Percentiles rank a stretch among this genome's conserved stretches.
phyloP scores from a whole-genome alignment of 2,888 invertebrate genomes.

The Ischnus inquisitorius region DNA sequence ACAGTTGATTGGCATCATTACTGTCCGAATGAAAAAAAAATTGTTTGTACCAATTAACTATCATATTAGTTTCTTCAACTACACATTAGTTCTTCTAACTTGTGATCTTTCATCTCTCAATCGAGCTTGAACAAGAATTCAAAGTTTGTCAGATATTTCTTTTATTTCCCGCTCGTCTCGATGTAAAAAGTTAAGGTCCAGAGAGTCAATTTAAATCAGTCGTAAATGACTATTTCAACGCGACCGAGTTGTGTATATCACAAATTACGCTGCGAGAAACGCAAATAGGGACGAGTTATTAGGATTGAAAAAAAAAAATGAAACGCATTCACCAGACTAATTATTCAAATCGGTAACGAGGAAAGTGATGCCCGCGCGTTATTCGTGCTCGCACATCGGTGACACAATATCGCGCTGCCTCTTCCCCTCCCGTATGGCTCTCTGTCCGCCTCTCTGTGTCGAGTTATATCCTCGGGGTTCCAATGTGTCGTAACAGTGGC shows the following conservation, averaged over 20 bases:
- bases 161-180: not conserved
- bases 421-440: conserved; percentile 19
- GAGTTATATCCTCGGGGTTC: conserved; percentile 49
- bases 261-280: not conserved
- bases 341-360: conserved; percentile 33
- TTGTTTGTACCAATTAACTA: no score
- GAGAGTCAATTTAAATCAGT: not conserved
- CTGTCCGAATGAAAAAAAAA: no score
- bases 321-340: conserved; percentile 18
- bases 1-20: not conserved
- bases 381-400: conserved; percentile 40
- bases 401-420: conserved; percentile 58
- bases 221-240: not conserved
- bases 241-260: not conserved
- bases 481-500: conserved; percentile 67
- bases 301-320: not conserved
- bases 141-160: no score
- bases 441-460: not conserved
- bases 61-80: no score
- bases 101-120: no score
- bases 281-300: not conserved
- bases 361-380: conserved; percentile 28
- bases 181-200: not conserved
- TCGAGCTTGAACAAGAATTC: no score
- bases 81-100: no score